Percentiles rank a stretch among this genome's conserved stretches.
Evolutionary conservation across 2,888 invertebrate species (phyloP).

Genomic region (Liopterus haemorrhoidalis): DNA sequence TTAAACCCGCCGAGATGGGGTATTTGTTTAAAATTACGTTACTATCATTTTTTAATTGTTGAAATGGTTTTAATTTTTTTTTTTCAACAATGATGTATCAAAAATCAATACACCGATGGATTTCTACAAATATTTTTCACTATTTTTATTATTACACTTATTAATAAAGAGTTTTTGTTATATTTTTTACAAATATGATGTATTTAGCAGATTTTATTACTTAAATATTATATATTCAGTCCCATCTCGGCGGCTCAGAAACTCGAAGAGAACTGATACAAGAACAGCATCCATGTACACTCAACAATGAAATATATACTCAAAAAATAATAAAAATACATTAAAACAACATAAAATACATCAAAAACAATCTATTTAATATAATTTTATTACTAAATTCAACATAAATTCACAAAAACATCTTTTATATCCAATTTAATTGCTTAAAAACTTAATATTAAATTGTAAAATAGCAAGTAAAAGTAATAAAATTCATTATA

Average conservation of each 20-base stretch:
- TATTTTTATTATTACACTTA: slow-evolving; percentile 6
- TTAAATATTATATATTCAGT: slow-evolving; percentile 36
- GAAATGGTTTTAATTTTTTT: too few species aligned
- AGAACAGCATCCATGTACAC: slow-evolving; percentile 38
- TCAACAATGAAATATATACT: slow-evolving; percentile 19
- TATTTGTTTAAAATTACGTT: slow-evolving; percentile 3
- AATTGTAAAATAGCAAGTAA: too few species aligned
- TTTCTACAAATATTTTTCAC: slow-evolving; percentile 19
- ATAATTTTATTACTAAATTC: too few species aligned
- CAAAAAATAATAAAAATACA: neutral
- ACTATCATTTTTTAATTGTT: too few species aligned
- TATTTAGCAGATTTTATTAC: slow-evolving; percentile 30
- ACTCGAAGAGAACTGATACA: slow-evolving; percentile 40
- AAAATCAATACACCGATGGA: slow-evolving; percentile 22
- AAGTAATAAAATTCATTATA: too few species aligned
- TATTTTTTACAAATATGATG: slow-evolving; percentile 4
- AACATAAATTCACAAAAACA: too few species aligned
- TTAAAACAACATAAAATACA: neutral
- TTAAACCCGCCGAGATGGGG: slow-evolving; percentile 19
- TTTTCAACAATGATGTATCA: too few species aligned
- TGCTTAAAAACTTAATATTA: too few species aligned
- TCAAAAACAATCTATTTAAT: neutral
- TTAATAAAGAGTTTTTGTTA: too few species aligned
- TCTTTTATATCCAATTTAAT: too few species aligned
- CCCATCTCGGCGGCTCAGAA: slow-evolving; percentile 41